phyloP scores from a whole-genome alignment of 2,113 vertebrate species.

The Ammodytes marinus region DNA sequence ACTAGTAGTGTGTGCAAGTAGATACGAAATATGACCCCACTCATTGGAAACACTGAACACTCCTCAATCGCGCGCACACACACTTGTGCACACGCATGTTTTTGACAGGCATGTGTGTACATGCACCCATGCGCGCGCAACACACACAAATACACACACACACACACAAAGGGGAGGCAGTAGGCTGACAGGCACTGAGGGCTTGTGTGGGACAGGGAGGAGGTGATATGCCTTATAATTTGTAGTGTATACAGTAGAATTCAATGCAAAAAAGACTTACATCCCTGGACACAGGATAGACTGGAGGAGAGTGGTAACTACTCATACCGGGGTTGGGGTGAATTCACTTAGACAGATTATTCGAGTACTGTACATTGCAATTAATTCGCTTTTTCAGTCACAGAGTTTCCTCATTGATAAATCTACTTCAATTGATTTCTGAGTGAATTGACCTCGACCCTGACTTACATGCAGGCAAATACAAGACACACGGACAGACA shows the following conservation, averaged over 20 bases:
- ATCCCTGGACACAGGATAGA: slow-evolving; percentile 80
- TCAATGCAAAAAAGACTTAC: slow-evolving; percentile 75
- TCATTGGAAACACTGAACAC: slow-evolving; percentile 88
- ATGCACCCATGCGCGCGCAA: slow-evolving; percentile 41
- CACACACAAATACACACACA: slow-evolving; percentile 75
- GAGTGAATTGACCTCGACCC: slow-evolving; percentile 82
- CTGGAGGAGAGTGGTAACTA: slow-evolving; percentile 84
- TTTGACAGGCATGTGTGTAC: slow-evolving; percentile 82
- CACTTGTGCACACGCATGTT: slow-evolving; percentile 73
- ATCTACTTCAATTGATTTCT: slow-evolving; percentile 39
- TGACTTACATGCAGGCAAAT: slow-evolving; percentile 76
- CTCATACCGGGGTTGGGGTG: slow-evolving; percentile 73
- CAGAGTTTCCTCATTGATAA: slow-evolving; percentile 45
- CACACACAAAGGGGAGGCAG: slow-evolving; percentile 89
- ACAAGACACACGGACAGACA: slow-evolving; percentile 52
- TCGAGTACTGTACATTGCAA: slow-evolving; percentile 48
- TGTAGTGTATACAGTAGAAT: slow-evolving; percentile 85
- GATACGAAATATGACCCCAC: slow-evolving; percentile 91
- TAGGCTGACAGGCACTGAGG: slow-evolving; percentile 84
- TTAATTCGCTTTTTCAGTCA: slow-evolving; percentile 55
- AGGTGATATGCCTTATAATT: slow-evolving; percentile 84
- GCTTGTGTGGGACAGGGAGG: slow-evolving; percentile 79
- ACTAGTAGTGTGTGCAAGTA: slow-evolving; percentile 96
- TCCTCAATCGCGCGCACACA: slow-evolving; percentile 54
- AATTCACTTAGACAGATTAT: slow-evolving; percentile 68